Conservation (phyloP, 2,888 invertebrate species). For the Calephelis perditalis region DNA sequence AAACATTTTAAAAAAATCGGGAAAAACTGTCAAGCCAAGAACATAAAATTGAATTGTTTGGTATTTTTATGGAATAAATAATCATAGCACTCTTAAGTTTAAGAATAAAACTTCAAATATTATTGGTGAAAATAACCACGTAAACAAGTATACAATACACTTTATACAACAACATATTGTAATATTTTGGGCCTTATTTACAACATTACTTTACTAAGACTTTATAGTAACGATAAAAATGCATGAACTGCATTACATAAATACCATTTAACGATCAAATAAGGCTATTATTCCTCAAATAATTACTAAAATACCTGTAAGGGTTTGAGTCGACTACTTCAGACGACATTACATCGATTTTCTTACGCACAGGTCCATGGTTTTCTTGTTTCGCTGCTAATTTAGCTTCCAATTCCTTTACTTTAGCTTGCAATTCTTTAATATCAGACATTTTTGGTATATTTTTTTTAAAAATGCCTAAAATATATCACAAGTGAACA, state of each 20-base stretch:
- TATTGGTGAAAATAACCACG: no score
- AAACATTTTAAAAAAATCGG: slow-evolving; percentile 32
- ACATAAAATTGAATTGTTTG: no score
- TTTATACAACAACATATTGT: no score
- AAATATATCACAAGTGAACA: slow-evolving; percentile 22
- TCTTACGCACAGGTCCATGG: slow-evolving; percentile 77
- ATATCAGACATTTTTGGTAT: slow-evolving; percentile 75
- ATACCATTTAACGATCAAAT: neutral
- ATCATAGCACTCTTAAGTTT: no score
- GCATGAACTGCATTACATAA: neutral
- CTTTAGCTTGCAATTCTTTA: slow-evolving; percentile 79
- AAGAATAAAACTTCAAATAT: no score
- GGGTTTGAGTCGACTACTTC: slow-evolving; percentile 99
- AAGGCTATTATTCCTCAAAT: neutral
- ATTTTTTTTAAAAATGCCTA: slow-evolving; percentile 31
- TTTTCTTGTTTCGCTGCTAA: slow-evolving; percentile 69
- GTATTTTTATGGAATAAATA: no score
- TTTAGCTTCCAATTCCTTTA: slow-evolving; percentile 81
- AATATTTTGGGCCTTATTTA: no score
- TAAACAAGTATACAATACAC: no score
- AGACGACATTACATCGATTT: slow-evolving; percentile 93
- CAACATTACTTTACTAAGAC: slow-evolving; percentile 12
- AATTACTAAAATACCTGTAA: slow-evolving; percentile 84
- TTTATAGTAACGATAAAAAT: neutral
- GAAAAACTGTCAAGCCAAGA: no score